A percentile compares a stretch with the other conserved stretches of the same genome.
Evolutionary conservation across 2,113 vertebrate genomes (phyloP).

Genomic region (Lycocorax pyrrhopterus): DNA sequence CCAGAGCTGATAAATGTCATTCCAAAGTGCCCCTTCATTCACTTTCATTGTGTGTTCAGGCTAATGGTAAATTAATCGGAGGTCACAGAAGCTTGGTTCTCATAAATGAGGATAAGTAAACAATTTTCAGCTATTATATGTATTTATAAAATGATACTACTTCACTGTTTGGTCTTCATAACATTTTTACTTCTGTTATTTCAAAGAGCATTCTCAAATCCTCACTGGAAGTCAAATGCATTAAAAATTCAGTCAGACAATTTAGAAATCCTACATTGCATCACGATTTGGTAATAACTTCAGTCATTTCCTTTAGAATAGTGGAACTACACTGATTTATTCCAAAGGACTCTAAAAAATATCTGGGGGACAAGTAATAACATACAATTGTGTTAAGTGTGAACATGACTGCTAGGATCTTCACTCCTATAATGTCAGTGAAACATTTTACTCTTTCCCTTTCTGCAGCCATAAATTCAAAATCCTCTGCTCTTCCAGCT

Average conservation of each 20-base stretch:
- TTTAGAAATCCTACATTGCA: background rate
- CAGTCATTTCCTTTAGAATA: background rate
- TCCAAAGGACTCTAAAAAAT: background rate
- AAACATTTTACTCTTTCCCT: background rate
- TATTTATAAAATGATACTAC: slow-evolving; percentile 51
- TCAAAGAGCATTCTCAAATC: slow-evolving; percentile 15
- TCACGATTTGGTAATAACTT: background rate
- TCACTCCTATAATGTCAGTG: background rate
- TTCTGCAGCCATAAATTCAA: background rate
- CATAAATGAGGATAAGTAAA: slow-evolving; percentile 40
- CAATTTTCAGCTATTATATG: slow-evolving; percentile 47
- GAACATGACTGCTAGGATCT: background rate
- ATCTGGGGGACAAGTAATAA: background rate
- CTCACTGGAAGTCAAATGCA: slow-evolving; percentile 12
- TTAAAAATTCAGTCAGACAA: background rate
- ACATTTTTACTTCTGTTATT: slow-evolving; percentile 46
- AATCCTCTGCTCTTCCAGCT: background rate
- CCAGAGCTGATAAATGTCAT: slow-evolving; percentile 69
- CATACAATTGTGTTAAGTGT: background rate
- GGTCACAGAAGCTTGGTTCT: slow-evolving; percentile 26
- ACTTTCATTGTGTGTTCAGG: slow-evolving; percentile 42
- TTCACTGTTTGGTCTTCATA: slow-evolving; percentile 36
- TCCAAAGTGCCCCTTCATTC: slow-evolving; percentile 62
- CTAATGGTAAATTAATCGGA: slow-evolving; percentile 62
- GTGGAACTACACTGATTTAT: background rate